Conservation (phyloP, 2,797 vertebrate species). For the Sebastes baramenuke region DNA sequence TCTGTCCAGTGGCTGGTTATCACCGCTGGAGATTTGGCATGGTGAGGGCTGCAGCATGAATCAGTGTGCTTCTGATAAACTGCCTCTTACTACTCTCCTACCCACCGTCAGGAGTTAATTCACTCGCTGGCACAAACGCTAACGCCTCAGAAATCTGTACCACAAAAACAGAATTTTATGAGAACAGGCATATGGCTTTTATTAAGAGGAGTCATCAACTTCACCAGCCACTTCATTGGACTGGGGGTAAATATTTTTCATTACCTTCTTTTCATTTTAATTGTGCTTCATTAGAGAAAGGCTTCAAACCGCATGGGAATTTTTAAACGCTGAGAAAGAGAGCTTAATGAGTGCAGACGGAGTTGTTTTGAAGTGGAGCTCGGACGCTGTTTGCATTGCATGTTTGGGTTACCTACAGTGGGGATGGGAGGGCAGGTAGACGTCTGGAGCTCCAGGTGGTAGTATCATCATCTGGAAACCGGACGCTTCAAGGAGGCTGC, state of each 20-base stretch:
- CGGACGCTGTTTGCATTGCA: constrained; percentile 30
- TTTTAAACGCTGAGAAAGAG: constrained; percentile 69
- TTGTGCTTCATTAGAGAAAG: constrained; percentile 76
- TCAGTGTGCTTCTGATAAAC: constrained; percentile 49
- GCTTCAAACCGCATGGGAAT: constrained; percentile 74
- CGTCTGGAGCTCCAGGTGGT: constrained; percentile 59
- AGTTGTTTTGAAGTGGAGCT: constrained; percentile 61
- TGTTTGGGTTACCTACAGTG: constrained; percentile 32
- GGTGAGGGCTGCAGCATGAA: constrained; percentile 4
- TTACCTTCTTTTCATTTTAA: constrained; percentile 73
- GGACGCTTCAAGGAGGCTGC: neutral
- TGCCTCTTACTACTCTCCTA: constrained; percentile 19
- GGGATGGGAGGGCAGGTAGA: constrained; percentile 30
- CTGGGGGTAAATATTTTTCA: constrained; percentile 79
- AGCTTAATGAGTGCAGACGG: constrained; percentile 63
- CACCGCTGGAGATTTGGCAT: constrained; percentile 39
- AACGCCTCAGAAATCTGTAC: constrained; percentile 49
- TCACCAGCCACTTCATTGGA: constrained; percentile 73
- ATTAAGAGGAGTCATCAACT: constrained; percentile 74
- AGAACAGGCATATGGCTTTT: constrained; percentile 72
- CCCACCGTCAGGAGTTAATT: constrained; percentile 56
- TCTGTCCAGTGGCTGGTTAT: constrained; percentile 22
- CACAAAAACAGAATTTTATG: constrained; percentile 75
- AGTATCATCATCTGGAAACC: constrained; percentile 35
- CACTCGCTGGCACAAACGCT: constrained; percentile 42